phyloP scores from a whole-genome alignment of 2,113 vertebrate species.

The Platysternon megacephalum region DNA sequence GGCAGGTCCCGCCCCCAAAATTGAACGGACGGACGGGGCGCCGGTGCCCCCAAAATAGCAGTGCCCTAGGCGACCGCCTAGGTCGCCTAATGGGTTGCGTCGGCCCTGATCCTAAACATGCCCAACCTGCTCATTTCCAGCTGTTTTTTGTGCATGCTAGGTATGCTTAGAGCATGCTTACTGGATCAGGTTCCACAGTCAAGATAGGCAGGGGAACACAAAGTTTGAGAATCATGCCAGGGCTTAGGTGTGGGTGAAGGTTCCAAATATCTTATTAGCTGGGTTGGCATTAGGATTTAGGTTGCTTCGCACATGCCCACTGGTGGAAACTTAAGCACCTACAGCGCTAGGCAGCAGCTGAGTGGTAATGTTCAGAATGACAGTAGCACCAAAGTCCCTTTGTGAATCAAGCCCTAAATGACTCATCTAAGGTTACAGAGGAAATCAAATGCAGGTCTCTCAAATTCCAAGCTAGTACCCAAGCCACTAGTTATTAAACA shows the following conservation, averaged over 20 bases:
- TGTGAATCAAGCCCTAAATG: not conserved
- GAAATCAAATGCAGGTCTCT: not conserved
- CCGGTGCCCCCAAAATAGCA: too few relatives aligned
- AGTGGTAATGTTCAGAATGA: too few relatives aligned
- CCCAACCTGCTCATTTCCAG: not conserved
- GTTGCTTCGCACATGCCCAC: not conserved
- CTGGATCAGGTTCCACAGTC: too few relatives aligned
- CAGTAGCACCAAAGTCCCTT: not conserved
- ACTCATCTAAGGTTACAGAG: not conserved
- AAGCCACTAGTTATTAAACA: not conserved
- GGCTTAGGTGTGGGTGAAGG: not conserved
- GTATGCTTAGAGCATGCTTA: not conserved
- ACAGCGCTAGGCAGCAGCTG: not conserved
- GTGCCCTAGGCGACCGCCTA: too few relatives aligned
- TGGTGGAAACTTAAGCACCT: not conserved
- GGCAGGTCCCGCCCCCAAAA: too few relatives aligned
- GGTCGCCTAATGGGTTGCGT: too few relatives aligned
- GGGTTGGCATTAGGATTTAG: not conserved
- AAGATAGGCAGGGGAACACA: not conserved
- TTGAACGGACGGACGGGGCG: too few relatives aligned
- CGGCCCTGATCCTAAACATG: too few relatives aligned
- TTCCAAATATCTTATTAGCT: not conserved
- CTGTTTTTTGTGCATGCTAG: not conserved
- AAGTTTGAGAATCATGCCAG: not conserved
- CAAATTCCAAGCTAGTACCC: not conserved